Base-by-base conservation (phyloP, 2,888 invertebrate species). In the Agrochola litura region DNA sequence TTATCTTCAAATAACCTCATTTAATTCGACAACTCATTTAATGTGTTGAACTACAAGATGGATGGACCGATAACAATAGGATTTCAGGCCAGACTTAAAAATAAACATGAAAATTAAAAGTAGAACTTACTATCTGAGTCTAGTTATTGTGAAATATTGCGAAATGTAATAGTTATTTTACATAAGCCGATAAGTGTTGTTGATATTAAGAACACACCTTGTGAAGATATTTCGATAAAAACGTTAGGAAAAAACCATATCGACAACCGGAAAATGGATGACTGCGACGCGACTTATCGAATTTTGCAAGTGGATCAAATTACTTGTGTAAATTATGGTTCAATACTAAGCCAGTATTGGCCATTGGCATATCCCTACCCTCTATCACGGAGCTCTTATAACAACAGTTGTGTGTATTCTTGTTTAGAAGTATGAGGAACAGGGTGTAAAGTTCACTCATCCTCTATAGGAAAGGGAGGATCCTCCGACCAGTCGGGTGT, bases 101-200 rank as follows among this genome's bases (percentile, higher is more conserved):
- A 60, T 43, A 68, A 64, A 58, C 14, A 64, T 19, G 19, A n/a
- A 52, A 66, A 68, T 58, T 63, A 25, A 65, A 54, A 71, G 22
- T 67, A 52, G 61, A 58, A 66, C 37, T 56, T 54, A 8, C 22
- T 30, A 54, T 71, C 52, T n/a, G 14, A 41, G 30, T 82, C 12
- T 25, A 54, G 46, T 30, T 60, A 78, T 68, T 78, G 58, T 68
- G 41, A 71, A 77, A 83, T 63, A 83, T 83, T 78, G 79, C n/a
- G 68, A 64, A 80, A 83, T 70, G 14, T 30, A 56, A 69, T 46
- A 65, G 63, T 58, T 37, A 46, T 83, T 82, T 82, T 30, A 77
- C 64, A 60, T 82, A 82, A 82, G 67, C 63, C 52, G 63, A 76
- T 68, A 79, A 68, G 37, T 68, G 2, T 22, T 68, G 43, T 64